phyloP scores from a whole-genome alignment of 2,888 invertebrate species.

The Amphipoea oculea region DNA sequence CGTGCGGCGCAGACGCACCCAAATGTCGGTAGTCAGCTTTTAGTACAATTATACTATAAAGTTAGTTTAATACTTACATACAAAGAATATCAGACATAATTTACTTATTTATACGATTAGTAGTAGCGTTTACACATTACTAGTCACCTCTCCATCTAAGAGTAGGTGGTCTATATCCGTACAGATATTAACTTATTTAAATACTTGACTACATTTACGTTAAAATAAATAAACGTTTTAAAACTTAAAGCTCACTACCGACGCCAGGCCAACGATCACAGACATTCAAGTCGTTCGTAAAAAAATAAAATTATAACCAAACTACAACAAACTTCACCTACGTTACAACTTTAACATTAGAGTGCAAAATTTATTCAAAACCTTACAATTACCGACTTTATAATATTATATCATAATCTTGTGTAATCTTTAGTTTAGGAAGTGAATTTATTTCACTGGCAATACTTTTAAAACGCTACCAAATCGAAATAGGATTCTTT shows the following conservation, averaged over 20 bases:
- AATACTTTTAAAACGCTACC: slow-evolving; percentile 46
- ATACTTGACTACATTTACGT: slow-evolving; percentile 46
- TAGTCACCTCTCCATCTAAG: slow-evolving; percentile 18
- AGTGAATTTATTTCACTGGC: slow-evolving; percentile 35
- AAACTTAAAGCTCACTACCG: slow-evolving; percentile 61
- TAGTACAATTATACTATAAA: slow-evolving; percentile 41
- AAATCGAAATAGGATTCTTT: slow-evolving; percentile 30
- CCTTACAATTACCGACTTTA: slow-evolving; percentile 58
- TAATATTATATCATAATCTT: slow-evolving; percentile 48
- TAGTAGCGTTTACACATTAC: slow-evolving; percentile 40
- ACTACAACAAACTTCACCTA: slow-evolving; percentile 75
- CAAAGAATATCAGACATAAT: slow-evolving; percentile 57
- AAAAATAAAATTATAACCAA: slow-evolving; percentile 80
- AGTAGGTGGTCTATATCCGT: slow-evolving; percentile 13
- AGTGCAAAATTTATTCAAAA: slow-evolving; percentile 79
- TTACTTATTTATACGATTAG: slow-evolving; percentile 53
- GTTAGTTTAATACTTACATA: slow-evolving; percentile 57
- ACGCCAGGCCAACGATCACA: slow-evolving; percentile 72
- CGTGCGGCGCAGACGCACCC: slow-evolving; percentile 44
- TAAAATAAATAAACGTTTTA: slow-evolving; percentile 50
- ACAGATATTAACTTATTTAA: slow-evolving; percentile 23
- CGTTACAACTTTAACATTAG: slow-evolving; percentile 72
- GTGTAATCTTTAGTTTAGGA: slow-evolving; percentile 46
- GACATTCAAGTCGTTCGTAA: slow-evolving; percentile 71
- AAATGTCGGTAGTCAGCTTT: slow-evolving; percentile 55